Base-by-base conservation (phyloP, 2,113 vertebrate genomes). In the Arvicanthis niloticus region DNA sequence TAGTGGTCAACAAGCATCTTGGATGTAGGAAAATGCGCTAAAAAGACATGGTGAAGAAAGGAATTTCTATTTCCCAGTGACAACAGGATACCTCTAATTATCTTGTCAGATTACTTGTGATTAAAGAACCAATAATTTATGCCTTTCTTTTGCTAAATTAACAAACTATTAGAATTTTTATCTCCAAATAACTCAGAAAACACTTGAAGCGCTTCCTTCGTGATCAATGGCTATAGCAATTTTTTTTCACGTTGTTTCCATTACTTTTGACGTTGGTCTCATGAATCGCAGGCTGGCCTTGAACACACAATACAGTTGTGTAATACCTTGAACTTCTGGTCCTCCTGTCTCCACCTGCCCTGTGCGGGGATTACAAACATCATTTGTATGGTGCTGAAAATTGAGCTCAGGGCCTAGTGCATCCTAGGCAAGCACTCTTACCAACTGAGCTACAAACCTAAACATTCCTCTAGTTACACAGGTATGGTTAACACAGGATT, bases 111-210 rank as follows among this genome's bases (percentile, higher is more conserved):
- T 75, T 51, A 92, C 17, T 58, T 86, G 84, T 72, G 21, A 82
- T 65, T 91, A 75, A 82, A 78, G 75, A 72, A 76, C 31, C 53
- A 65, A 62, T 3, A 29, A 9, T 60, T 91, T 58, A 93, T 37
- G 77, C 24, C 93, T 94, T 78, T 78, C 40, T 88, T 93, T 78
- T 95, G 48, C 37, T 10, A 12, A 89, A 88, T 24, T 76, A 85
- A 62, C 40, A 60, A 72, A 60, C 34, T 89, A 29, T 91, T 51
- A 96, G 42, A 72, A 93, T 37, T 93, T 93, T 88, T 29, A 85
- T 60, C 72, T 81, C 62, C 48, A 81, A 81, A 87, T 60, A 85
- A 65, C 12, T n/a, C 37, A 86, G 26, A 67, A 58, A 93, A 96
- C 2, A n/a, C 13, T 37, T 78, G n/a, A 91, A 73, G 67, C n/a